Conservation (phyloP, 2,888 invertebrate genomes). For the Noctua fimbriata region DNA sequence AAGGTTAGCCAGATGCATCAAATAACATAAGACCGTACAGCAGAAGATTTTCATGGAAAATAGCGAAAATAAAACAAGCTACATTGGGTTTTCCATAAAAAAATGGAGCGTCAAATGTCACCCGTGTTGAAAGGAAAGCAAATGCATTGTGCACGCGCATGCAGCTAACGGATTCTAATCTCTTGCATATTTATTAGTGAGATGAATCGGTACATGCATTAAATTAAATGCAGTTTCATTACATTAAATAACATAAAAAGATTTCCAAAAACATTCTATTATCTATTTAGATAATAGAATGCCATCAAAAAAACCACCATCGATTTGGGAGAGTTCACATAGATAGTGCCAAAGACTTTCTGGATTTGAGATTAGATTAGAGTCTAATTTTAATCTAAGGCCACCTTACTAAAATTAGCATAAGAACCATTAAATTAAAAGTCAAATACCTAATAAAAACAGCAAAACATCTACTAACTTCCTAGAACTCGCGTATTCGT, state of each 20-base stretch:
- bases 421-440: background rate
- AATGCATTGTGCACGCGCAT: slow-evolving; percentile 45
- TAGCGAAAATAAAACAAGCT: background rate
- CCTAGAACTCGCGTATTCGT: background rate
- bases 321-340: background rate
- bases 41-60: background rate
- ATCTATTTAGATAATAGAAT: too few species aligned
- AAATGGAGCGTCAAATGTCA: slow-evolving; percentile 24
- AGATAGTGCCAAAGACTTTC: background rate
- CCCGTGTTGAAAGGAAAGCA: slow-evolving; percentile 20
- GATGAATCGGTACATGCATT: slow-evolving; percentile 17
- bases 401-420: background rate
- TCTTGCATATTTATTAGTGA: slow-evolving; percentile 43
- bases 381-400: background rate
- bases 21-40: background rate
- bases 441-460: background rate
- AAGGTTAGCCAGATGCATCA: background rate
- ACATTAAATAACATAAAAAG: background rate
- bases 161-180: slow-evolving; percentile 50
- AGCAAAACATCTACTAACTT: background rate
- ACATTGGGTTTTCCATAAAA: background rate
- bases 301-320: background rate
- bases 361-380: too few species aligned
- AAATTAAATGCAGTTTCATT: slow-evolving; percentile 1
- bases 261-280: too few species aligned